phyloP scores from a whole-genome alignment of 2,797 vertebrate species.

The Clangula hyemalis region DNA sequence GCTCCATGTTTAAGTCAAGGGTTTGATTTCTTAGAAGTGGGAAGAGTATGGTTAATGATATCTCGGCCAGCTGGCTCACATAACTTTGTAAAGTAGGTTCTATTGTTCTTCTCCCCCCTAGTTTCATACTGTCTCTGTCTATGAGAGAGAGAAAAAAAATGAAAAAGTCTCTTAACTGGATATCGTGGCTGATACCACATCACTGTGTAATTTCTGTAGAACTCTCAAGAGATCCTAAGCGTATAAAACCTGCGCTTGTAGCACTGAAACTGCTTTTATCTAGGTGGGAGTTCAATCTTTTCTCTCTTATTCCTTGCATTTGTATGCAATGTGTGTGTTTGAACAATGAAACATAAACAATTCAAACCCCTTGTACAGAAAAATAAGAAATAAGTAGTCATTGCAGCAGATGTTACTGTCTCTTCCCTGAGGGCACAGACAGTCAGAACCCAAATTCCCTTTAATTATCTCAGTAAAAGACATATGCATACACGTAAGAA shows the following conservation, averaged over 20 bases:
- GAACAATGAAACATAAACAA: conserved; percentile 58
- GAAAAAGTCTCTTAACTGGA: not conserved
- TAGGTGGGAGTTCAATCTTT: conserved; percentile 57
- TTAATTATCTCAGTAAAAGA: conserved; percentile 25
- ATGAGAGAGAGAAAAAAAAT: not conserved
- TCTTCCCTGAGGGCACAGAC: conserved; percentile 50
- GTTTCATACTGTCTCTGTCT: not conserved
- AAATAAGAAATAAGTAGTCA: conserved; percentile 39
- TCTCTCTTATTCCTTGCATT: conserved; percentile 24
- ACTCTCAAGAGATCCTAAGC: not conserved
- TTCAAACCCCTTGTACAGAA: conserved; percentile 43
- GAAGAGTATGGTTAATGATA: not conserved
- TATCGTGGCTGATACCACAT: not conserved
- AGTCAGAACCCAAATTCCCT: conserved; percentile 48
- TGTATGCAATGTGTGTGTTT: conserved; percentile 38
- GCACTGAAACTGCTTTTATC: conserved; percentile 67
- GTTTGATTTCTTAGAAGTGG: not conserved
- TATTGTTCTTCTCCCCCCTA: not conserved
- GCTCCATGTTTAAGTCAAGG: not conserved
- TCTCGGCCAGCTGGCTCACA: not conserved
- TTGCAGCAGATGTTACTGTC: conserved; percentile 63
- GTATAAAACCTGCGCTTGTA: conserved; percentile 22
- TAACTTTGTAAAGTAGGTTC: not conserved
- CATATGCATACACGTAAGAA: not conserved
- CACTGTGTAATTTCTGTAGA: not conserved